These are phyloP conservation scores for Caenorhabditis remanei DNA, from an alignment of 1,140 invertebrate genomes.

Conservation along the genomic window DNA sequence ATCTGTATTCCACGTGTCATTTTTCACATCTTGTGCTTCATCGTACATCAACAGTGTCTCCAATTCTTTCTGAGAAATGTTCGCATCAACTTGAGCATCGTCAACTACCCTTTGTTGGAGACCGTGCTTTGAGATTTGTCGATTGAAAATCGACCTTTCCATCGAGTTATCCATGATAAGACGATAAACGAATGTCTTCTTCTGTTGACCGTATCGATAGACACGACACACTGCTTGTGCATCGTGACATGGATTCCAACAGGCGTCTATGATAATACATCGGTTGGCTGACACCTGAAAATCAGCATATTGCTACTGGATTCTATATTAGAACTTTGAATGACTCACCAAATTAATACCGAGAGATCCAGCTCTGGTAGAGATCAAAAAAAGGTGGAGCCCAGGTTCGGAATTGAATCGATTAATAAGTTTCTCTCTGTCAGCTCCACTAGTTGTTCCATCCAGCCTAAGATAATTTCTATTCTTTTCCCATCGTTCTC, in stretches of 20 bases:
- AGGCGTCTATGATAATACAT: constrained; percentile 96
- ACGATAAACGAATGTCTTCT: constrained; percentile 94
- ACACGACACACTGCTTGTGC: constrained; percentile 94
- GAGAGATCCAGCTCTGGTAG: constrained; percentile 93
- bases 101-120: constrained; percentile 94
- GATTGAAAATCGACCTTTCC: constrained; percentile 96
- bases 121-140: constrained; percentile 94
- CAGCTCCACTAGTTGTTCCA: constrained; percentile 91
- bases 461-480: constrained; percentile 90
- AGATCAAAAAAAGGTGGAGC: constrained; percentile 93
- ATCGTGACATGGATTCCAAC: constrained; percentile 99
- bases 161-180: constrained; percentile 95
- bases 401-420: constrained; percentile 92
- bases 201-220: constrained; percentile 94
- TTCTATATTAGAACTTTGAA: background rate
- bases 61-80: constrained; percentile 92
- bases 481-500: constrained; percentile 87
- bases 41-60: constrained; percentile 93
- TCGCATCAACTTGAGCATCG: constrained; percentile 95
- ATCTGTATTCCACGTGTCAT: constrained; percentile 74
- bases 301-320: constrained; percentile 42
- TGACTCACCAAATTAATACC: constrained; percentile 89
- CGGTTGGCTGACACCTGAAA: constrained; percentile 87
- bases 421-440: constrained; percentile 95
- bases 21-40: constrained; percentile 70